A percentile compares a stretch with the other conserved stretches of the same genome.
Conservation (phyloP, 2,113 vertebrate genomes). For the Istiophorus platypterus region DNA sequence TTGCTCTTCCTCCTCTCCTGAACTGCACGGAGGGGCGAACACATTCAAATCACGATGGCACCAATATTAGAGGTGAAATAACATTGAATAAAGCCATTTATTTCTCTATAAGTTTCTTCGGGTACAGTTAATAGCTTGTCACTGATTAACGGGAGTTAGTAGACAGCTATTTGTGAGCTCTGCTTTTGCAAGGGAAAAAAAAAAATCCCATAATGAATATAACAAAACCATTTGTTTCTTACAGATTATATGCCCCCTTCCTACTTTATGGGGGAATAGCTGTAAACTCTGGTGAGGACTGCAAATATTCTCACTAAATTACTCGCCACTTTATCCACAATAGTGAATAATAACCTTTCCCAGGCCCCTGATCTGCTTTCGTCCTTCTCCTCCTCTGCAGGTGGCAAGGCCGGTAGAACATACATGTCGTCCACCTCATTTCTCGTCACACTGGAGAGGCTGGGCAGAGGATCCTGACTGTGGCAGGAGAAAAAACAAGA, state of each 20-base stretch:
- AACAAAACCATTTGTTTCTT: neutral
- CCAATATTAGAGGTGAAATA: neutral
- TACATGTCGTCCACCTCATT: constrained; percentile 91
- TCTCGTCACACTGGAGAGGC: constrained; percentile 89
- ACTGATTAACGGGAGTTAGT: neutral
- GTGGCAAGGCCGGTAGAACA: constrained; percentile 87
- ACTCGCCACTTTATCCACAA: neutral
- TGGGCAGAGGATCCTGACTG: constrained; percentile 89
- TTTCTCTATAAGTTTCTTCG: neutral
- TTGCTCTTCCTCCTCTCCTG: constrained; percentile 90
- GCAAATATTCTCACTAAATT: neutral
- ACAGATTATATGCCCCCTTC: neutral
- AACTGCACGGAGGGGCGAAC: constrained; percentile 57
- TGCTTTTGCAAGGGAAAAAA: neutral
- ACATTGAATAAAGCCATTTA: neutral
- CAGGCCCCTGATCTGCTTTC: constrained; percentile 85
- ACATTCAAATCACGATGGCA: neutral
- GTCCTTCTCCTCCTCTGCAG: constrained; percentile 83
- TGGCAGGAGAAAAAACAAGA: constrained; percentile 1
- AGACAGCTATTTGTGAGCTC: neutral
- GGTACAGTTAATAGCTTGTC: no score
- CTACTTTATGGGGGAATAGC: neutral
- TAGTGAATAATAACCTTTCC: neutral
- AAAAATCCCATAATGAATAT: neutral
- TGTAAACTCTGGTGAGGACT: neutral